These are phyloP conservation scores for Passer montanus DNA, from an alignment of 2,113 vertebrate genomes.

Conservation along the genomic window DNA sequence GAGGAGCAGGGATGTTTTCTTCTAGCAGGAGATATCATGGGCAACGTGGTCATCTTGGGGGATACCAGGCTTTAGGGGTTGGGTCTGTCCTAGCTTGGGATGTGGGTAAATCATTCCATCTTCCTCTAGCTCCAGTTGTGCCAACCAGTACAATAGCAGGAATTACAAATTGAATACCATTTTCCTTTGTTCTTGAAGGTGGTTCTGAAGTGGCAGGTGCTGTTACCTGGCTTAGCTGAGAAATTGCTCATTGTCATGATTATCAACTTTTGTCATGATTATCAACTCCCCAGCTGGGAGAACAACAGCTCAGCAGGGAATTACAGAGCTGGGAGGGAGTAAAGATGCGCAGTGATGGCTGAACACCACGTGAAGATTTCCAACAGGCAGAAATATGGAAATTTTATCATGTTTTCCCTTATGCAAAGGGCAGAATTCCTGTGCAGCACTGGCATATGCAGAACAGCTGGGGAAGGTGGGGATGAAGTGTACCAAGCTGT, in stretches of 20 bases:
- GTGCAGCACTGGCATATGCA: not conserved
- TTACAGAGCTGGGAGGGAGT: not conserved
- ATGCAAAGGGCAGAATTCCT: slow-evolving; percentile 2
- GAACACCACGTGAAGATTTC: not conserved
- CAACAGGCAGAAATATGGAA: not conserved
- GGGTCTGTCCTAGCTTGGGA: not conserved
- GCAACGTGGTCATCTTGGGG: fast-evolving
- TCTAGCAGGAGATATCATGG: not conserved
- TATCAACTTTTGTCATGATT: not conserved
- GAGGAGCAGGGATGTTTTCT: not conserved
- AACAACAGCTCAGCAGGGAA: not conserved
- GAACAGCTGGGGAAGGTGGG: slow-evolving; percentile 4
- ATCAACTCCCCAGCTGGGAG: fast-evolving
- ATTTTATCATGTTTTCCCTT: not conserved
- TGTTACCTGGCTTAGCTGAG: not conserved
- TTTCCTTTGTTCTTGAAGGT: not conserved
- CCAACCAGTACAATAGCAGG: not conserved
- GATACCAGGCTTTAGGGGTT: not conserved
- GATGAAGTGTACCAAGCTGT: not conserved
- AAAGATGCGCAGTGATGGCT: not conserved
- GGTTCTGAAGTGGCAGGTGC: not conserved
- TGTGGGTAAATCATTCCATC: not conserved
- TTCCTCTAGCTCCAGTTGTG: not conserved
- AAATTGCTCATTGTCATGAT: not conserved
- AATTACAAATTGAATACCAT: not conserved